Base-by-base conservation (phyloP, 2,888 invertebrate genomes). In the Saturnia japonica region DNA sequence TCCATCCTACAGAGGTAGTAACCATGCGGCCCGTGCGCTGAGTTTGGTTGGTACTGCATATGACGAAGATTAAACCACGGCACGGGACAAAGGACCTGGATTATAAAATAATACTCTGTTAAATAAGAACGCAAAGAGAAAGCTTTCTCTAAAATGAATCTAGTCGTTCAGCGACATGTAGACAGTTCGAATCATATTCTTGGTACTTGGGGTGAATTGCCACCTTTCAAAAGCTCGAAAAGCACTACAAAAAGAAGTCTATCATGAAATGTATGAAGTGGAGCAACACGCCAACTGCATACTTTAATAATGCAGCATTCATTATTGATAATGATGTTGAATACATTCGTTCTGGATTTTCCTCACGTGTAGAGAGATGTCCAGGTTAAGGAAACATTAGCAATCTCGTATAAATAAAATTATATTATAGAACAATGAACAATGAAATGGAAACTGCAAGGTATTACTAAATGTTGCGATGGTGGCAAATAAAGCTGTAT, bases 41-140 rank as follows among this genome's bases (percentile, higher is more conserved):
- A 80, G 78, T 91, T 93, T 1, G 95, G 95, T 81, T 96, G 96
- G 80, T 95, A 93, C 71, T 95, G 94, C 87, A 95, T 95, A 69
- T 94, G 93, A 0, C 95, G 92, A 73, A 96, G 79, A 83, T 96
- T 96, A 82, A 93, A 96, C 95, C 96, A 96, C 22, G 94, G 85
- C 9, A 78, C 80, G 22, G 90, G 88, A 28, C 85, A 77, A 34
- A 91, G 74, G 51, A 93, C 89, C 94, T 94, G 72, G 3, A 76
- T 60, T 22, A 25, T 22, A 16, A 62, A 69, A 22, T 71, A 57
- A 19, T 7, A 57, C n/a, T 51, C 22, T 34, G 2, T 6, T 4
- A 34, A 4, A 34, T 28, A 7, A 57, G 2, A 57, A 25, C 57
- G 11, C 14, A 25, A 28, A 1, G 4, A 4, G 3, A 6, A 47